Evolutionary conservation across 2,888 invertebrate species (phyloP).

Genomic region (Drosophila atripex): DNA sequence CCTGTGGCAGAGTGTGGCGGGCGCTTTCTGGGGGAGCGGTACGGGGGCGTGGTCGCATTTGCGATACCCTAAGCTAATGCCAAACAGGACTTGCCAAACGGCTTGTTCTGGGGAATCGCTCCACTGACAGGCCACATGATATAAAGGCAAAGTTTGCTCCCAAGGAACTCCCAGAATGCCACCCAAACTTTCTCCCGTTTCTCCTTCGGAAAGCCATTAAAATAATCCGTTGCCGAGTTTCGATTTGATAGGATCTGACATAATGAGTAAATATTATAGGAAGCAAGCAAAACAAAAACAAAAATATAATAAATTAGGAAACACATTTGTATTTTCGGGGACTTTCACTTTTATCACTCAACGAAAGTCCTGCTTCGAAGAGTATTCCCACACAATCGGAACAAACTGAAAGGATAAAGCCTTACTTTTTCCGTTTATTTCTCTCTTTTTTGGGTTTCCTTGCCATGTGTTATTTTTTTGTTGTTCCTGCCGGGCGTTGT

Average conservation of each 20-base stretch:
- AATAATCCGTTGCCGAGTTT: constrained; percentile 7
- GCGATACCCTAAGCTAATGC: constrained; percentile 16
- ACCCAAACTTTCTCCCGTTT: constrained; percentile 1
- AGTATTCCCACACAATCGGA: constrained; percentile 25
- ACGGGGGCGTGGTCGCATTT: constrained; percentile 6
- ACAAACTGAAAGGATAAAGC: constrained; percentile 14
- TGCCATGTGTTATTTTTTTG: constrained; percentile 4
- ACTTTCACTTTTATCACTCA: constrained; percentile 3
- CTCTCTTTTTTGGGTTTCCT: constrained; percentile 5
- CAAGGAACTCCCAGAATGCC: constrained; percentile 1
- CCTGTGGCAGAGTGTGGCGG: neutral
- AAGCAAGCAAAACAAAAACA: neutral
- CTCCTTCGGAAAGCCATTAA: neutral
- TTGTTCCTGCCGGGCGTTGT: constrained; percentile 12
- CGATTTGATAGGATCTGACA: constrained; percentile 26
- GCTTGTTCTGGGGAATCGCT: constrained; percentile 6
- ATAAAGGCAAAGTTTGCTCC: constrained; percentile 18
- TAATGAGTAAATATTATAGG: constrained; percentile 26
- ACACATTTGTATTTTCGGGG: neutral
- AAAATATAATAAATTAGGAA: constrained; percentile 2
- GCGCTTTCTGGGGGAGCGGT: neutral
- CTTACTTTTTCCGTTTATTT: neutral
- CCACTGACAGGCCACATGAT: constrained; percentile 36
- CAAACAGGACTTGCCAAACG: constrained; percentile 16
- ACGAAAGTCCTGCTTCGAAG: constrained; percentile 10